A percentile compares a stretch with the other conserved stretches of the same genome.
Evolutionary conservation across 2,797 vertebrate genomes (phyloP).

Genomic region (Sphenodon punctatus): DNA sequence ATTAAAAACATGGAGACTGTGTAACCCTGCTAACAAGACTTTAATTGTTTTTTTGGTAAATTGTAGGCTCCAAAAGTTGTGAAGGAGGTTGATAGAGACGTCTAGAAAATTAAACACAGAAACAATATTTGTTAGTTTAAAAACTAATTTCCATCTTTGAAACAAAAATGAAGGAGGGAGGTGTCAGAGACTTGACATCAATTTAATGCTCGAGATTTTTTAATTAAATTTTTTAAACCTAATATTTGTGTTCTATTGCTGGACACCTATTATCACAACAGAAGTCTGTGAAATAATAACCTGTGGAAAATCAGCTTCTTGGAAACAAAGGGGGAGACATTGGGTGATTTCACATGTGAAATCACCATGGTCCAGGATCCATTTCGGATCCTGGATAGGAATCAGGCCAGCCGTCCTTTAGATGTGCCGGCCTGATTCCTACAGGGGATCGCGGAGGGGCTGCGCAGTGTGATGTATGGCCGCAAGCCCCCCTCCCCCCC

Average conservation of each 20-base stretch:
- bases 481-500: no score
- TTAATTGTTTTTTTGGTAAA: not conserved
- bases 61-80: not conserved
- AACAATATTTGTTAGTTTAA: not conserved
- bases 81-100: not conserved
- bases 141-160: not conserved
- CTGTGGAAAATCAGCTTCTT: not conserved
- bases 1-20: not conserved
- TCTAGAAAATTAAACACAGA: not conserved
- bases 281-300: accelerated
- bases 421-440: no score
- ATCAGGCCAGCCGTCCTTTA: no score
- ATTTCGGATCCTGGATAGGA: no score
- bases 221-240: not conserved
- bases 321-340: not conserved
- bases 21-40: not conserved
- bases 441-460: no score
- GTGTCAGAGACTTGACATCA: not conserved
- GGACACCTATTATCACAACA: not conserved
- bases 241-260: not conserved
- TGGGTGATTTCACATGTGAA: no score
- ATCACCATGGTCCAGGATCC: no score
- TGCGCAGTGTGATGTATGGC: no score
- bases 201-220: not conserved
- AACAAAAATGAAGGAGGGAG: not conserved